Percentiles rank a stretch among this genome's conserved stretches.
These are phyloP conservation scores for Steinernema hermaphroditum DNA, from an alignment of 2,888 invertebrate genomes.

Conservation along the genomic window DNA sequence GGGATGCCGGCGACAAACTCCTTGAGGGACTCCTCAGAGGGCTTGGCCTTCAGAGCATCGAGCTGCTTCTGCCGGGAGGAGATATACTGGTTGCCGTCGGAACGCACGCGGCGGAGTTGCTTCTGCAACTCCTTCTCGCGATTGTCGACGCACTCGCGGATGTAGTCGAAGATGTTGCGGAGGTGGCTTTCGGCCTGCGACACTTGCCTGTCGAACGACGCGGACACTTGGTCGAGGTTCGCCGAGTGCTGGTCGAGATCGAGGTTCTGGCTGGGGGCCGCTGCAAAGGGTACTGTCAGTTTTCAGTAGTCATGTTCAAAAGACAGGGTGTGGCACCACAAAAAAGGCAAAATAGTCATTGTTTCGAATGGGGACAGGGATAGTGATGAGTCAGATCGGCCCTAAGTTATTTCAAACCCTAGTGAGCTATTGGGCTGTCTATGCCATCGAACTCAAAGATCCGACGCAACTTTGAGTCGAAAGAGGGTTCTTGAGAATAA, in stretches of 20 bases:
- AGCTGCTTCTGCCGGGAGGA: constrained; percentile 29
- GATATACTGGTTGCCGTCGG: constrained; percentile 35
- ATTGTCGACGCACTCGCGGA: constrained; percentile 44
- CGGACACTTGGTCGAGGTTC: constrained; percentile 22
- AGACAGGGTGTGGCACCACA: no score
- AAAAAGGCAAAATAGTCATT: no score
- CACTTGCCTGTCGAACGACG: constrained; percentile 32
- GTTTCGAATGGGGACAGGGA: no score
- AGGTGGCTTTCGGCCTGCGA: constrained; percentile 27
- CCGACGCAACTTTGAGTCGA: no score
- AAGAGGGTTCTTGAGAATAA: no score
- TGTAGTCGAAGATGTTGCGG: constrained; percentile 38
- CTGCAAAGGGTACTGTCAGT: not conserved
- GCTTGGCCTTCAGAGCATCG: not conserved
- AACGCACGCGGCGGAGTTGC: constrained; percentile 36
- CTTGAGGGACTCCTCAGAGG: constrained; percentile 32
- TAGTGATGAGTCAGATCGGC: no score
- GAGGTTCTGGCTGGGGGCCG: not conserved
- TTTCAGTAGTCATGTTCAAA: no score
- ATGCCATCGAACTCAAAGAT: no score
- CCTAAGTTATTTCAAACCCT: no score
- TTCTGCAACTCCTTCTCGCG: constrained; percentile 49
- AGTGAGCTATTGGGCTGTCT: no score
- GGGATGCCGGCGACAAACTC: constrained; percentile 37
- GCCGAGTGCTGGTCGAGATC: constrained; percentile 24